Evolutionary conservation across 2,888 invertebrate genomes (phyloP).

Genomic region (Abrostola triplasia): DNA sequence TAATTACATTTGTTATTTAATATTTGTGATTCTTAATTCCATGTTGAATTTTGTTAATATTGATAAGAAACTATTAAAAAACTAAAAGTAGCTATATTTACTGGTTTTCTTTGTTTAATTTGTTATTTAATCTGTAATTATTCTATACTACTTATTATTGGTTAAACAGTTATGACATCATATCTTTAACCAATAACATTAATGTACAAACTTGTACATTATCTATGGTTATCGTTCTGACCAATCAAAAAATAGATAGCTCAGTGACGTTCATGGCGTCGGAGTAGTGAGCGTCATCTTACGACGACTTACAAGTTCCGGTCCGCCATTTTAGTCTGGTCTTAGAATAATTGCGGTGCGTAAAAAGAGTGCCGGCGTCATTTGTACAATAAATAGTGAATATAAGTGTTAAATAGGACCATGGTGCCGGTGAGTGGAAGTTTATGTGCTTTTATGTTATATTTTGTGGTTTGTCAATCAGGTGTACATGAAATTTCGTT

Average conservation of each 20-base stretch:
- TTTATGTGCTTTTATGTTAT: conserved; percentile 12
- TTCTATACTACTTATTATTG: background rate
- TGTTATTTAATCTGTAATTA: background rate
- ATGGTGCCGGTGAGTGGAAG: conserved; percentile 83
- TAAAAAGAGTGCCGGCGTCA: conserved; percentile 43
- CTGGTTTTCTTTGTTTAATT: background rate
- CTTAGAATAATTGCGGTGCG: conserved; percentile 40
- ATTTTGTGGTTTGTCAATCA: background rate
- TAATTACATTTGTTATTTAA: no score
- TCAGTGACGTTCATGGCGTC: background rate
- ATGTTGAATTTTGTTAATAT: no score
- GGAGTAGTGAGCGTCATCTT: conserved; percentile 26
- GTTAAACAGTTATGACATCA: background rate
- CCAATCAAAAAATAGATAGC: conserved; percentile 13
- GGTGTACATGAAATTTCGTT: conserved; percentile 32
- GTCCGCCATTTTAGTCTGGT: conserved; percentile 59
- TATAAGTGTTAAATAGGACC: conserved; percentile 50
- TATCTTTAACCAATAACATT: conserved; percentile 18
- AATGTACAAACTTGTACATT: background rate
- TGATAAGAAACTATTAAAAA: no score
- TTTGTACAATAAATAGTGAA: conserved; percentile 37
- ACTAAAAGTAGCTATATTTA: background rate
- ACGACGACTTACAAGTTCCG: conserved; percentile 28
- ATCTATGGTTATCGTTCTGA: background rate
- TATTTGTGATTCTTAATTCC: no score